These are phyloP conservation scores for Cataglyphis rosenhaueri DNA, from an alignment of 2,888 invertebrate species.

Conservation along the genomic window DNA sequence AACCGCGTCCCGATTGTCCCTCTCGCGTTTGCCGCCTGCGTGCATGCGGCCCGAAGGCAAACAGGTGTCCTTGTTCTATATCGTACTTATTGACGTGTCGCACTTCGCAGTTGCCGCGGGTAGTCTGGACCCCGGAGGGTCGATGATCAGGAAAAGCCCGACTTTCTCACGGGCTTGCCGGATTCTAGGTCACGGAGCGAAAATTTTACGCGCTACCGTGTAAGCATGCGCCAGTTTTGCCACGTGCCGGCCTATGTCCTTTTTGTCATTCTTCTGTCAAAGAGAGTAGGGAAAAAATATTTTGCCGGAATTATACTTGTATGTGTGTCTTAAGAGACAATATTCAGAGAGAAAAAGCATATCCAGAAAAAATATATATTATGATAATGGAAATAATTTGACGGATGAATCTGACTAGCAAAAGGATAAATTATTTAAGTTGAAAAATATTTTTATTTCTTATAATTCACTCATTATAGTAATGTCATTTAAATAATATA, in stretches of 20 bases:
- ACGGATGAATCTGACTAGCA: not conserved
- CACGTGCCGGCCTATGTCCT: constrained; percentile 30
- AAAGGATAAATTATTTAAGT: not conserved
- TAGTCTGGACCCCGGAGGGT: constrained; percentile 53
- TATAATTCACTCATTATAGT: not conserved
- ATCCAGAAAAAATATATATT: too few species aligned
- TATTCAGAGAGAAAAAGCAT: not conserved
- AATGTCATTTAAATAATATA: too few species aligned
- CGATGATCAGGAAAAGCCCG: constrained; percentile 49
- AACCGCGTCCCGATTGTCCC: constrained; percentile 16
- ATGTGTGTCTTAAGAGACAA: not conserved
- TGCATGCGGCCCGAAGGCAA: constrained; percentile 43
- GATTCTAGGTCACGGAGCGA: constrained; percentile 46
- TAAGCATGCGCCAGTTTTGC: constrained; percentile 46
- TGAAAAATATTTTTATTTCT: not conserved
- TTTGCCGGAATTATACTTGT: not conserved
- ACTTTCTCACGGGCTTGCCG: constrained; percentile 10
- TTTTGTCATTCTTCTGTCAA: not conserved
- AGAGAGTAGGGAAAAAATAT: not conserved
- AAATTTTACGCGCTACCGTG: constrained; percentile 41
- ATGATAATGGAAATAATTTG: not conserved
- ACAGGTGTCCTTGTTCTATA: constrained; percentile 69
- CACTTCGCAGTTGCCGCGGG: constrained; percentile 45
- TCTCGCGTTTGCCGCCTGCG: not conserved
- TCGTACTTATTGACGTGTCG: constrained; percentile 68